Conservation (phyloP, 2,888 invertebrate species). For the Microplitis manilae region DNA sequence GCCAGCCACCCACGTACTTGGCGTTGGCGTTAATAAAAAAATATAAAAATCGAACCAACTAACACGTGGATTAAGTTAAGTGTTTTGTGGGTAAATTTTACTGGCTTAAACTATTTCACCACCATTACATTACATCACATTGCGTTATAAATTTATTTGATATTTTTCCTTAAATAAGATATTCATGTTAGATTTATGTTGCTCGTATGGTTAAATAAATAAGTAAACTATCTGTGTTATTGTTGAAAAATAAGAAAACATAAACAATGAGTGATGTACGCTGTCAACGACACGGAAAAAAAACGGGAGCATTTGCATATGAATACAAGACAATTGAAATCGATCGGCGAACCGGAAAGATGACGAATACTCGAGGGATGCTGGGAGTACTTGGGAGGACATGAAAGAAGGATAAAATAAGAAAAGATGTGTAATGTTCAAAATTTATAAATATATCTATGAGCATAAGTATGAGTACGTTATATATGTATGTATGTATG, state of each 20-base stretch:
- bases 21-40: slow-evolving; percentile 14
- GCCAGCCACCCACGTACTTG: background rate
- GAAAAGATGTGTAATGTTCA: background rate
- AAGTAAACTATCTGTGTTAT: background rate
- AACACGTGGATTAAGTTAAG: slow-evolving; percentile 6
- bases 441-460: background rate
- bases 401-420: background rate
- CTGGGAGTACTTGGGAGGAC: background rate
- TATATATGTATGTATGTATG: background rate
- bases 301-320: background rate
- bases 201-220: too few relatives aligned
- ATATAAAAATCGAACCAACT: background rate
- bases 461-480: slow-evolving; percentile 4
- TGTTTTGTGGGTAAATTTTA: background rate
- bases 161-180: too few relatives aligned
- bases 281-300: background rate
- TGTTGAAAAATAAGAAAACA: background rate
- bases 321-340: slow-evolving; percentile 14
- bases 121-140: background rate
- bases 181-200: too few relatives aligned
- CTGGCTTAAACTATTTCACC: background rate
- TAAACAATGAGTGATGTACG: background rate
- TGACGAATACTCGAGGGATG: background rate
- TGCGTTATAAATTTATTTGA: background rate
- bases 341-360: slow-evolving; percentile 6